phyloP scores from a whole-genome alignment of 2,888 invertebrate genomes.

The Zootermopsis nevadensis region DNA sequence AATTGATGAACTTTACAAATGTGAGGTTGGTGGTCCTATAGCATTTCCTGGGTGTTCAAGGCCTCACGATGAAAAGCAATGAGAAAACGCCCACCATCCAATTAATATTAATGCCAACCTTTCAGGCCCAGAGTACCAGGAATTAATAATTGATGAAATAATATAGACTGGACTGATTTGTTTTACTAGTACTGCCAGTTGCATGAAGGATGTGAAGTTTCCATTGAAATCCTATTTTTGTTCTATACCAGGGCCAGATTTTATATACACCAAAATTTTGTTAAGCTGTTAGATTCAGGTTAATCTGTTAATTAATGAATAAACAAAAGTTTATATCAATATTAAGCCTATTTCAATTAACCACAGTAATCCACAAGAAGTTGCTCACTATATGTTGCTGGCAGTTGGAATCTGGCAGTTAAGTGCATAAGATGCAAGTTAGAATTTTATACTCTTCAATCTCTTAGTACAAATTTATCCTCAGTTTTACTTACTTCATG shows the following conservation, averaged over 20 bases:
- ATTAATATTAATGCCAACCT: slow-evolving; percentile 5
- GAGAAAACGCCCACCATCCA: slow-evolving; percentile 31
- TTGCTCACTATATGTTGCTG: too few species aligned
- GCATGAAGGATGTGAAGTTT: neutral
- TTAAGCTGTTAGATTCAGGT: neutral
- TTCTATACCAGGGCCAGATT: neutral
- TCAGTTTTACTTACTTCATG: too few species aligned
- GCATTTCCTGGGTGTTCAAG: slow-evolving; percentile 58
- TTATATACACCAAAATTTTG: neutral
- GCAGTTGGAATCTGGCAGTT: too few species aligned
- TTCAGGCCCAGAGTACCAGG: slow-evolving; percentile 42
- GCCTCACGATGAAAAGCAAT: slow-evolving; percentile 54
- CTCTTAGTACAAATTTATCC: too few species aligned
- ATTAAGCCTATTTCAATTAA: too few species aligned
- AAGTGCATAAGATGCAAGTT: too few species aligned
- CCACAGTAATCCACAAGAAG: too few species aligned
- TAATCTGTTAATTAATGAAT: too few species aligned
- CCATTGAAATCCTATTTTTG: too few species aligned
- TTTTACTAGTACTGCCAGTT: neutral
- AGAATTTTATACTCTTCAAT: too few species aligned
- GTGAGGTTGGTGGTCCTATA: slow-evolving; percentile 57
- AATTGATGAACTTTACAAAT: slow-evolving; percentile 57
- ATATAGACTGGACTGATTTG: slow-evolving; percentile 7
- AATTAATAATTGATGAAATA: slow-evolving; percentile 36
- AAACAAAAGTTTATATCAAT: too few species aligned